Percentiles rank a stretch among this genome's conserved stretches.
These are phyloP conservation scores for Drosophila nr. perissopoda DNA, from an alignment of 2,888 invertebrate genomes.

Conservation along the genomic window DNA sequence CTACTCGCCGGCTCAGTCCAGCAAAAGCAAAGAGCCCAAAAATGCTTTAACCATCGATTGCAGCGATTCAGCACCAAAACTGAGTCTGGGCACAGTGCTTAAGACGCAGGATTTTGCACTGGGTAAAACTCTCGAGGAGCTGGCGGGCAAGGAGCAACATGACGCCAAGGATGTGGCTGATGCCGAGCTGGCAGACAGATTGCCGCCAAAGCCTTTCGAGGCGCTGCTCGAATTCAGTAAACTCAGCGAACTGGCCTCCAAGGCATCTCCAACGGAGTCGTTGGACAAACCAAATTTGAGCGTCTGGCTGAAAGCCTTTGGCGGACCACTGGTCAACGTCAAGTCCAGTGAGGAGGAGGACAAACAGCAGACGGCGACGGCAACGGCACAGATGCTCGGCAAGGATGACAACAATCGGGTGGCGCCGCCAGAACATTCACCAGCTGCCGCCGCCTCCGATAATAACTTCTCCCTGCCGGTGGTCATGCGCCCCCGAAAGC, in stretches of 20 bases:
- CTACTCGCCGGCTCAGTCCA: slow-evolving; percentile 37
- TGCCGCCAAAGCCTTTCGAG: slow-evolving; percentile 60
- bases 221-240: slow-evolving; percentile 67
- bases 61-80: slow-evolving; percentile 90
- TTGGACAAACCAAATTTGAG: slow-evolving; percentile 90
- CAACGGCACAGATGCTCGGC: slow-evolving; percentile 21
- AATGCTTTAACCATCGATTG: slow-evolving; percentile 87
- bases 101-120: slow-evolving; percentile 89
- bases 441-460: slow-evolving; percentile 54
- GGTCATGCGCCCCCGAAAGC: slow-evolving; percentile 87
- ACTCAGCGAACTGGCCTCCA: slow-evolving; percentile 44
- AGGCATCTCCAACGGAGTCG: slow-evolving; percentile 30
- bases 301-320: slow-evolving; percentile 97
- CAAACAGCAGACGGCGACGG: slow-evolving; percentile 74
- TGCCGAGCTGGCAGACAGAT: slow-evolving; percentile 30
- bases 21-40: slow-evolving; percentile 87
- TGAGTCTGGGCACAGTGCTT: slow-evolving; percentile 93
- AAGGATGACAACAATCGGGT: slow-evolving; percentile 51
- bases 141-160: slow-evolving; percentile 70
- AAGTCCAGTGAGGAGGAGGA: slow-evolving; percentile 87
- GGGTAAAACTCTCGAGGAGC: slow-evolving; percentile 87
- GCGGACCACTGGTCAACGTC: slow-evolving; percentile 91
- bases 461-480: slow-evolving; percentile 82
- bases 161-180: slow-evolving; percentile 23
- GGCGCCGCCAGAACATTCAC: slow-evolving; percentile 70